Percentiles rank a stretch among this genome's conserved stretches.
Conservation (phyloP, 2,797 vertebrate genomes). For the Salarias fasciatus region DNA sequence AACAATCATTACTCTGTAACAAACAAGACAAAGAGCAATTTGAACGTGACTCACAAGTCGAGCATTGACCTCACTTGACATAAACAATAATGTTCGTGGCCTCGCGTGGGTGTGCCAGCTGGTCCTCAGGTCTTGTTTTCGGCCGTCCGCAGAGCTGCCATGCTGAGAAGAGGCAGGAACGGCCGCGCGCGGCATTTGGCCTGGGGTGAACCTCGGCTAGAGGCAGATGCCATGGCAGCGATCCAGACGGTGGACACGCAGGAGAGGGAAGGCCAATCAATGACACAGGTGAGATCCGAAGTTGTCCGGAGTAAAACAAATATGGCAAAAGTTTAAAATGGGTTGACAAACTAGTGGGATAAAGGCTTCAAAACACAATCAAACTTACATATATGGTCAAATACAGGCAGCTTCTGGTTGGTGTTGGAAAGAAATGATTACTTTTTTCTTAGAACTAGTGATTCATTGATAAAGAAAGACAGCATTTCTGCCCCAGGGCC, state of each 20-base stretch:
- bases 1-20: not conserved
- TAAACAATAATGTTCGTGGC: slow-evolving; percentile 6
- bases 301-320: not conserved
- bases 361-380: too few relatives aligned
- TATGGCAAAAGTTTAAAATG: not conserved
- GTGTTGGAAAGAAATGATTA: too few relatives aligned
- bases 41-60: not conserved
- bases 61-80: slow-evolving; percentile 16
- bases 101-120: slow-evolving; percentile 35
- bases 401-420: too few relatives aligned
- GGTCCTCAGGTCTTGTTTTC: slow-evolving; percentile 31
- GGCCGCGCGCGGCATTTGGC: slow-evolving; percentile 84
- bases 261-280: slow-evolving; percentile 77
- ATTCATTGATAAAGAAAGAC: not conserved
- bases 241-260: slow-evolving; percentile 62
- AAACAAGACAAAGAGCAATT: not conserved
- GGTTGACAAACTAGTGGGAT: not conserved
- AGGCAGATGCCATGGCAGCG: slow-evolving; percentile 73
- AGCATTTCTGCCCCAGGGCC: slow-evolving; percentile 7
- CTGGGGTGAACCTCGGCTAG: slow-evolving; percentile 81
- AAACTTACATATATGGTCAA: too few relatives aligned
- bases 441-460: too few relatives aligned
- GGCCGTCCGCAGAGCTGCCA: slow-evolving; percentile 70
- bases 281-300: slow-evolving; percentile 80
- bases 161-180: slow-evolving; percentile 86